Evolutionary conservation across 2,888 invertebrate species (phyloP).

Genomic region (Limnephilus auricula): DNA sequence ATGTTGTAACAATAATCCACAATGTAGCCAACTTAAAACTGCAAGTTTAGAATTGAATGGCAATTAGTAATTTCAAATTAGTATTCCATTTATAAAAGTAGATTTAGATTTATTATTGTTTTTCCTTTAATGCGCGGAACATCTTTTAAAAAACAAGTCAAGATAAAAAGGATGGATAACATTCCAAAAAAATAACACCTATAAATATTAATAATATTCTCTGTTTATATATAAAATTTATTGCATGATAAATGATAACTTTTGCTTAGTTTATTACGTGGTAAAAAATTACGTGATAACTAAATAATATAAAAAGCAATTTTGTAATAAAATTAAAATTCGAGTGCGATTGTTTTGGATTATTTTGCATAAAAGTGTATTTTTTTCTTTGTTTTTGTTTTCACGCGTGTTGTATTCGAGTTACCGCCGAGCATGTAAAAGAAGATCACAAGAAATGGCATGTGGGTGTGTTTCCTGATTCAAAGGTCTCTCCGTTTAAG

Average conservation of each 20-base stretch:
- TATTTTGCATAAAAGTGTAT: background rate
- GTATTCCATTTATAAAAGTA: conserved; percentile 29
- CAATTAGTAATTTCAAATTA: conserved; percentile 29
- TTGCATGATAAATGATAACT: background rate
- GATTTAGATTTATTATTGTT: background rate
- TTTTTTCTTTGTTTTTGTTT: background rate
- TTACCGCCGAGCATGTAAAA: background rate
- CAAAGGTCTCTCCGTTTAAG: too few species aligned
- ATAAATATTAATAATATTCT: background rate
- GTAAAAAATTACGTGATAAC: background rate
- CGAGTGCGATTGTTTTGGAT: background rate
- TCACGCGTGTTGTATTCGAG: background rate
- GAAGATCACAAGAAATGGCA: too few species aligned
- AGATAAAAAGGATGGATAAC: background rate
- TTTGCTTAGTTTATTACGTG: background rate
- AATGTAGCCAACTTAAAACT: conserved; percentile 8
- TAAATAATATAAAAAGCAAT: background rate
- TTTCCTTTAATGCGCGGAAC: background rate
- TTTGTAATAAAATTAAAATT: background rate
- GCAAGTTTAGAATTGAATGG: conserved; percentile 19
- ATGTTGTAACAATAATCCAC: background rate
- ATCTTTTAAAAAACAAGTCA: conserved; percentile 6
- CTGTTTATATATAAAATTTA: background rate
- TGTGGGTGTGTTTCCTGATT: too few species aligned
- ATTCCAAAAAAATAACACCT: background rate